phyloP scores from a whole-genome alignment of 1,140 invertebrate genomes.

The Drosophila sp. region DNA sequence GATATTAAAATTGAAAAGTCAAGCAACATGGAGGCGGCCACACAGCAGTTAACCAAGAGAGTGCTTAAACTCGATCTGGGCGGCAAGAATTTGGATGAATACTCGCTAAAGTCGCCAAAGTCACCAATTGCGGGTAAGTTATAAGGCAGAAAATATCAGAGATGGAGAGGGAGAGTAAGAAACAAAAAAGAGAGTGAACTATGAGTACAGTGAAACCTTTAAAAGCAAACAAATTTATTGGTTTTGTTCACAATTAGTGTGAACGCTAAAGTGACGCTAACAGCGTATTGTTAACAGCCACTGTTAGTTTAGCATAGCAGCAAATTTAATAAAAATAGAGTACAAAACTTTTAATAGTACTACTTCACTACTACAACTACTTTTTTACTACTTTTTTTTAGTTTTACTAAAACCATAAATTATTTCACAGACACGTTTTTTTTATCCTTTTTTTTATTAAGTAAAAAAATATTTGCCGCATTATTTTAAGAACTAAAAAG shows the following conservation, averaged over 20 bases:
- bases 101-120: slow-evolving; percentile 79
- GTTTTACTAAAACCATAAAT: no score
- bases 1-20: slow-evolving; percentile 84
- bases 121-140: slow-evolving; percentile 81
- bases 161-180: not conserved
- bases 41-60: slow-evolving; percentile 87
- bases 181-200: not conserved
- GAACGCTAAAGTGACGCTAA: not conserved
- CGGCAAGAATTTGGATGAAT: slow-evolving; percentile 76
- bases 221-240: no score
- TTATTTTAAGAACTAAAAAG: no score
- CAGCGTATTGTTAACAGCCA: not conserved
- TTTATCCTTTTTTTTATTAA: no score
- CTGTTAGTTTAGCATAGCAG: not conserved
- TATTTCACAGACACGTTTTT: no score
- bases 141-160: not conserved
- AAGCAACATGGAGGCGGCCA: slow-evolving; percentile 85
- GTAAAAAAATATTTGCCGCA: no score
- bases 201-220: not conserved
- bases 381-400: no score
- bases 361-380: no score
- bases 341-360: no score
- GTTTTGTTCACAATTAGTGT: no score
- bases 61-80: slow-evolving; percentile 88
- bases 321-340: not conserved